Evolutionary conservation across 23 tunicate genomes (phyloP).

Genomic region (Corella eumyota): DNA sequence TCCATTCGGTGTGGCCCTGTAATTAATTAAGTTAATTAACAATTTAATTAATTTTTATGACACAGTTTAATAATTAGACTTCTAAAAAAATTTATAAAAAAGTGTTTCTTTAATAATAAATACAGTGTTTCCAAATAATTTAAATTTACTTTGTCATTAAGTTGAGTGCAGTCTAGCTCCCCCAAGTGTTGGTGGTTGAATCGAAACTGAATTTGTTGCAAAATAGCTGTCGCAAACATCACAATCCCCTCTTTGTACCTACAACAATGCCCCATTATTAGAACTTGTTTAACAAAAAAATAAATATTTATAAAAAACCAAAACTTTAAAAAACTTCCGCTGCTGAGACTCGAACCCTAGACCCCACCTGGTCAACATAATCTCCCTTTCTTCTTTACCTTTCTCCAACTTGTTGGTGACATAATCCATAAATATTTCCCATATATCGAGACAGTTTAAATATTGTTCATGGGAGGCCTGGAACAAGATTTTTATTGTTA

Average conservation of each 20-base stretch:
- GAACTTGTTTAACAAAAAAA: background rate
- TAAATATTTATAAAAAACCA: background rate
- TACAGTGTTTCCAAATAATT: too few relatives aligned
- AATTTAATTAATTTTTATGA: too few relatives aligned
- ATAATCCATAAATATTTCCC: constrained; percentile 83
- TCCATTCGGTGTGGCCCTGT: constrained; percentile 95
- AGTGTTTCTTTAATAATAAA: too few relatives aligned
- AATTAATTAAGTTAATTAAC: background rate
- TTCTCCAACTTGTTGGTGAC: constrained; percentile 37
- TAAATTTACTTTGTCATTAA: too few relatives aligned
- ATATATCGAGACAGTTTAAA: constrained; percentile 72
- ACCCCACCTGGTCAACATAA: constrained; percentile 1
- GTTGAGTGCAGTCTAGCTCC: constrained; percentile 63
- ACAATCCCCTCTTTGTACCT: constrained; percentile 77
- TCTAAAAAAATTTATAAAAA: too few relatives aligned
- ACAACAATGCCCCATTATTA: background rate
- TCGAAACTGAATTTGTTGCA: constrained; percentile 62
- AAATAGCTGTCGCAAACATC: constrained; percentile 25
- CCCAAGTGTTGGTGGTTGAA: constrained; percentile 33
- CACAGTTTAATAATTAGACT: too few relatives aligned
- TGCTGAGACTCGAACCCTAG: background rate
- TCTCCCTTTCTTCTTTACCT: constrained; percentile 18
- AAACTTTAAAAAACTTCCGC: background rate
- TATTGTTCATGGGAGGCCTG: constrained; percentile 67
- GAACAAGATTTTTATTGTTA: background rate